phyloP scores from a whole-genome alignment of 2,797 vertebrate genomes.

The Anisognathus igniventris region DNA sequence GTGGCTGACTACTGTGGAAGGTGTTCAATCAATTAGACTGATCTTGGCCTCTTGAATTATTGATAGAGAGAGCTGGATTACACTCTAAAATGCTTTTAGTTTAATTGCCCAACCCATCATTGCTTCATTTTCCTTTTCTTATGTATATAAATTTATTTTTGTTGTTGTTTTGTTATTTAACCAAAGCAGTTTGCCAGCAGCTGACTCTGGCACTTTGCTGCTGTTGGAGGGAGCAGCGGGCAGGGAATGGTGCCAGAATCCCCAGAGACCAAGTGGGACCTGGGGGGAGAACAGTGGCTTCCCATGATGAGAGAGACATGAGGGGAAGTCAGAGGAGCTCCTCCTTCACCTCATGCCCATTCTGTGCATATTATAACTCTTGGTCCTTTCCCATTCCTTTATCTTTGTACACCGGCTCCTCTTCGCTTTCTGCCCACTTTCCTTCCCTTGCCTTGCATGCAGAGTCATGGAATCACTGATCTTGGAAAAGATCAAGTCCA shows the following conservation, averaged over 20 bases:
- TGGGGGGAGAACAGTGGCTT: neutral
- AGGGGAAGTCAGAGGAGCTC: no score
- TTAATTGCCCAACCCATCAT: conserved; percentile 84
- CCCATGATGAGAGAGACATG: neutral
- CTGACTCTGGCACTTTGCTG: neutral
- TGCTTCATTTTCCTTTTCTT: conserved; percentile 56
- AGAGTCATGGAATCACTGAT: neutral
- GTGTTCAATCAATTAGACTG: conserved; percentile 72
- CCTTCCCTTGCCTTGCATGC: neutral
- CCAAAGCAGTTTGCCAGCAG: neutral
- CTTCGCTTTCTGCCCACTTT: rapidly evolving
- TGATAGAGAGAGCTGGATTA: conserved; percentile 69
- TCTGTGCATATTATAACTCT: neutral
- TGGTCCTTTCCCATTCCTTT: neutral
- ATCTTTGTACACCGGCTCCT: neutral
- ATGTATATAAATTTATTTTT: neutral
- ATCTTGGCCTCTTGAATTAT: conserved; percentile 67
- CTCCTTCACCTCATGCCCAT: neutral
- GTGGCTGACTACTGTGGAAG: conserved; percentile 64
- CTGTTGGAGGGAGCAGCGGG: neutral
- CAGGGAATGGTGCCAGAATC: neutral
- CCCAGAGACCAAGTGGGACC: neutral
- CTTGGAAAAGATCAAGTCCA: neutral
- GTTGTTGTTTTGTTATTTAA: conserved; percentile 51
- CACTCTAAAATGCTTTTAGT: conserved; percentile 86